These are phyloP conservation scores for Acanthaster planci DNA, from an alignment of 35 echinoderm and acorn worm species.

Conservation along the genomic window DNA sequence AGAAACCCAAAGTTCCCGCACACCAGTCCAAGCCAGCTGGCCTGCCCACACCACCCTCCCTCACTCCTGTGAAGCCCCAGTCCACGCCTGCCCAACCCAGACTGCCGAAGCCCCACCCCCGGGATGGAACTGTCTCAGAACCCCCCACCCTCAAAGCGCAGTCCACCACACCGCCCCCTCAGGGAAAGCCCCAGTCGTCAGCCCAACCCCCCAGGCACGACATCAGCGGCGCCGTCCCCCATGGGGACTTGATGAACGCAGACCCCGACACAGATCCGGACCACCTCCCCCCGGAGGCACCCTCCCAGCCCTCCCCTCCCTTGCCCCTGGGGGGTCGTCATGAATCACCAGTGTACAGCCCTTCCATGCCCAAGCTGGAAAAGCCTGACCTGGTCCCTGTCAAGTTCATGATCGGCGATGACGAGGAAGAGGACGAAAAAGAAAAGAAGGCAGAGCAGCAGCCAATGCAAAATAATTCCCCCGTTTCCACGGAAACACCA, in stretches of 20 bases:
- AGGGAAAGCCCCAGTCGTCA: conserved; percentile 25
- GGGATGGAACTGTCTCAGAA: background rate
- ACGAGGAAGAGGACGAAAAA: conserved; percentile 33
- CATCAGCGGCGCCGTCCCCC: background rate
- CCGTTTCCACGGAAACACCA: background rate
- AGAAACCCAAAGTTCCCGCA: background rate
- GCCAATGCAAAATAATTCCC: background rate
- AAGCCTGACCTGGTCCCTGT: conserved; percentile 58
- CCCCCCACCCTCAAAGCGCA: background rate
- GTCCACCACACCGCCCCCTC: conserved; percentile 5
- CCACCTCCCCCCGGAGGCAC: conserved; percentile 11
- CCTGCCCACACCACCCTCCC: conserved; percentile 43
- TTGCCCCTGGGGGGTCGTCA: conserved; percentile 10
- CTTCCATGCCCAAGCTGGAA: conserved; percentile 54
- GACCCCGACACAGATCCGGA: conserved; percentile 21
- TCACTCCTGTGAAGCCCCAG: conserved; percentile 12
- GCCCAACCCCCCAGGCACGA: background rate
- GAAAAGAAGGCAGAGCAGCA: background rate
- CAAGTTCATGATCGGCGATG: conserved; percentile 88
- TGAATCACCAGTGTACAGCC: conserved; percentile 26
- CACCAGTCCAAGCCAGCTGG: background rate
- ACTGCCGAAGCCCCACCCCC: background rate
- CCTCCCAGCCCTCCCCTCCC: conserved; percentile 38
- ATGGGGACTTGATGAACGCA: background rate
- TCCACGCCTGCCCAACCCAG: conserved; percentile 24